Conservation (phyloP, 2,113 vertebrate species). For the Stercorarius parasiticus region DNA sequence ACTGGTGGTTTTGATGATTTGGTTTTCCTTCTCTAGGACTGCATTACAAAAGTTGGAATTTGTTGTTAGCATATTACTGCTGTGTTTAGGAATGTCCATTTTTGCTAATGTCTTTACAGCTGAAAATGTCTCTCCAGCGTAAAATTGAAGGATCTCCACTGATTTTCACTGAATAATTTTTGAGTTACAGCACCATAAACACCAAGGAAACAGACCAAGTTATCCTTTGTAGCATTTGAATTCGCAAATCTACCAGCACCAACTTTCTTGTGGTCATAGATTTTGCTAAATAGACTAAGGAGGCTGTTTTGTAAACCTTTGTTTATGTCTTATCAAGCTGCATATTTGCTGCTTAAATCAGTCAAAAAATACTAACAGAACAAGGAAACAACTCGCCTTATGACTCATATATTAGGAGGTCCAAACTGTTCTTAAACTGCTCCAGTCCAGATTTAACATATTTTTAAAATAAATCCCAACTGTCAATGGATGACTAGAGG, state of each 20-base stretch:
- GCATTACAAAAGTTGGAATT: background rate
- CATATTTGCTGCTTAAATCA: background rate
- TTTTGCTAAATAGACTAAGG: background rate
- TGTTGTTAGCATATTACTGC: background rate
- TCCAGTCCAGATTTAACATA: background rate
- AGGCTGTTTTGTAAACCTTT: background rate
- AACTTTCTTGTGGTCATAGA: background rate
- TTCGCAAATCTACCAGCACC: background rate
- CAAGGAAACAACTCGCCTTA: background rate
- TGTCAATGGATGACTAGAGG: background rate
- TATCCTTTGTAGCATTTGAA: background rate
- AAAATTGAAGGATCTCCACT: background rate
- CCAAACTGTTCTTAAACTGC: background rate
- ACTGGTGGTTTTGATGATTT: background rate
- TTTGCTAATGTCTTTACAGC: background rate
- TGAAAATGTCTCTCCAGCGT: background rate
- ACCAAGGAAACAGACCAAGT: background rate
- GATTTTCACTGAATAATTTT: background rate
- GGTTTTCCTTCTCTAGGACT: background rate
- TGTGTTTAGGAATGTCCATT: background rate
- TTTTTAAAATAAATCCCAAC: slow-evolving; percentile 18
- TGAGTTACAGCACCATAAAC: background rate
- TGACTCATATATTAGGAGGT: background rate
- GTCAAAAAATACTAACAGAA: background rate
- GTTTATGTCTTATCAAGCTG: background rate